phyloP scores from a whole-genome alignment of 2,888 invertebrate genomes.

The Platerodrilus igneus region DNA sequence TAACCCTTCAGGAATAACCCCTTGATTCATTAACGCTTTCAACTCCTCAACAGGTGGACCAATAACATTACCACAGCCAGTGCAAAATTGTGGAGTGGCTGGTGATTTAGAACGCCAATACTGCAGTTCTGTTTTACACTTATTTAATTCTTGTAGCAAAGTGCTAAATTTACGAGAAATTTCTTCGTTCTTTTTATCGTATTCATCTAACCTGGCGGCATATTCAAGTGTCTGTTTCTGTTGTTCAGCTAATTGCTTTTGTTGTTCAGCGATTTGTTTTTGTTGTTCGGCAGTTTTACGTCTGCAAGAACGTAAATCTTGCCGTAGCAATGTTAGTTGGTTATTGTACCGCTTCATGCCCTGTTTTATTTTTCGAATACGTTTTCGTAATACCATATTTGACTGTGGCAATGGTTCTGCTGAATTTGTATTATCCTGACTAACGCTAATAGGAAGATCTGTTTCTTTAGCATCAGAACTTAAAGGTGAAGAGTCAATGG shows the following conservation, averaged over 20 bases:
- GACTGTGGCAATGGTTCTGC: constrained; percentile 68
- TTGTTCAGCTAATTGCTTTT: constrained; percentile 66
- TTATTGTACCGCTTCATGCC: constrained; percentile 86
- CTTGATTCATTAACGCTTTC: constrained; percentile 58
- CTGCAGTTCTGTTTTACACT: constrained; percentile 86
- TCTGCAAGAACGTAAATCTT: constrained; percentile 75
- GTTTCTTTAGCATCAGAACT: constrained; percentile 51
- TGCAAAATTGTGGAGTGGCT: constrained; percentile 66
- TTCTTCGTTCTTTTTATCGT: constrained; percentile 87
- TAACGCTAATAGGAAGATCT: constrained; percentile 50
- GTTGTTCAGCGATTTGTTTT: constrained; percentile 75
- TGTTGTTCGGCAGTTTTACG: constrained; percentile 80
- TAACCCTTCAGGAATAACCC: constrained; percentile 54
- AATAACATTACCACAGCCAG: constrained; percentile 65
- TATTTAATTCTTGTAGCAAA: constrained; percentile 80
- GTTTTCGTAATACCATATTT: constrained; percentile 80
- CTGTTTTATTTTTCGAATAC: constrained; percentile 82
- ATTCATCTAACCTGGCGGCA: constrained; percentile 80
- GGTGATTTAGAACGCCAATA: constrained; percentile 89
- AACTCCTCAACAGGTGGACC: constrained; percentile 57
- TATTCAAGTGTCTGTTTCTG: constrained; percentile 75
- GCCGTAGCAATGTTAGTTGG: constrained; percentile 71
- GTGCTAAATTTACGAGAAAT: constrained; percentile 86
- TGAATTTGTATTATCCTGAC: constrained; percentile 49
- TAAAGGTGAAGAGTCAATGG: constrained; percentile 57